Percentiles rank a stretch among this genome's conserved stretches.
Conservation (phyloP, 53 echinoderm and acorn worm species). For the Temnopleurus reevesii region DNA sequence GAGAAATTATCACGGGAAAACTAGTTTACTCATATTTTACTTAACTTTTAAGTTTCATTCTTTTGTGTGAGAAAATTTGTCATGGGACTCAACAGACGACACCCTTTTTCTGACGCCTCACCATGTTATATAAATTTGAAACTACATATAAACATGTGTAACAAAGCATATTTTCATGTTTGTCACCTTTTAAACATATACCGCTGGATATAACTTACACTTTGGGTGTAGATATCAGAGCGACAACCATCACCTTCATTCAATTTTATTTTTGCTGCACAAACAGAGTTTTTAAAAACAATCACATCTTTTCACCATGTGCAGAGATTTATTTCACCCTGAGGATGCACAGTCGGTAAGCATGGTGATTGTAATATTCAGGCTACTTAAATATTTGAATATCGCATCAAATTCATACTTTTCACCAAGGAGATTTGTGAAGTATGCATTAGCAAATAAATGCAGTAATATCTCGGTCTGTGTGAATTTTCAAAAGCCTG, state of each 20-base stretch:
- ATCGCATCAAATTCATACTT: not conserved
- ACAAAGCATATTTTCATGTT: no score
- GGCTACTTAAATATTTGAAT: conserved; percentile 20
- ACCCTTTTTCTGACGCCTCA: no score
- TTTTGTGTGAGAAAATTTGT: no score
- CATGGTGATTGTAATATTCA: not conserved
- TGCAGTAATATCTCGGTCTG: not conserved
- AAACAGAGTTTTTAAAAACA: conserved; percentile 36
- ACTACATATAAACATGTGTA: no score
- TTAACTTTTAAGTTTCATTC: no score
- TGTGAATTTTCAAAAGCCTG: not conserved
- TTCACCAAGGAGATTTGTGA: not conserved
- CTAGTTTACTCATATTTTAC: no score
- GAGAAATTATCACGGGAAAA: no score
- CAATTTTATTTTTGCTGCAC: conserved; percentile 4
- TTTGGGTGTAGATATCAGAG: conserved; percentile 1
- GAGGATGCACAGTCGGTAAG: no score
- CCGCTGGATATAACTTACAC: not conserved
- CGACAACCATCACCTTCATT: not conserved
- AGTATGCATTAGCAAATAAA: not conserved
- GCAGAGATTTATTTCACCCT: not conserved
- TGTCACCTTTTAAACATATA: not conserved
- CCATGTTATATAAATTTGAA: no score
- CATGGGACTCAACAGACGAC: no score
- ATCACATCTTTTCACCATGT: not conserved